These are phyloP conservation scores for Egretta garzetta DNA, from an alignment of 2,113 vertebrate genomes.

Conservation along the genomic window DNA sequence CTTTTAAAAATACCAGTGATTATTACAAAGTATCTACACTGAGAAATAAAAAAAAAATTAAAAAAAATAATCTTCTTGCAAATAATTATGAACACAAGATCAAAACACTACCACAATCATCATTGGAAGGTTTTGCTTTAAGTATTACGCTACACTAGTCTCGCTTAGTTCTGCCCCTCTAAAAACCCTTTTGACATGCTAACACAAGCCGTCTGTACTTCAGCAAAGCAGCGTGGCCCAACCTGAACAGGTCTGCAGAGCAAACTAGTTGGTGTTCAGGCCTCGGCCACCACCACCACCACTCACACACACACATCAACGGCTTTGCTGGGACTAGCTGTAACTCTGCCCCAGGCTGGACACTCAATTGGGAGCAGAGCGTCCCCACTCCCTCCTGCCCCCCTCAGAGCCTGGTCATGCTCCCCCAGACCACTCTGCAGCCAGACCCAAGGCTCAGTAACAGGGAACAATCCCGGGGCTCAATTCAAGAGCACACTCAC, in stretches of 20 bases:
- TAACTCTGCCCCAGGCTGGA: neutral
- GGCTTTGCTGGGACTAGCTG: neutral
- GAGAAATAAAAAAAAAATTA: neutral
- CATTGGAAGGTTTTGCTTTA: neutral
- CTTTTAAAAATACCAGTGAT: neutral
- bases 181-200: neutral
- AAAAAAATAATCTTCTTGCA: neutral
- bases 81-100: neutral
- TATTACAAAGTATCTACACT: neutral
- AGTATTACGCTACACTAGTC: neutral
- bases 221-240: neutral
- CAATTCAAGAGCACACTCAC: rapidly evolving
- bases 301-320: neutral
- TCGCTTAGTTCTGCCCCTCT: neutral
- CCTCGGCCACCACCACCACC: too few species aligned
- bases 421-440: neutral
- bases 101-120: neutral
- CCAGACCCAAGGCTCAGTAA: rapidly evolving
- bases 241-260: neutral
- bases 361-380: neutral
- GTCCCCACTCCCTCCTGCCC: rapidly evolving
- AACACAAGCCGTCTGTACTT: neutral
- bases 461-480: neutral
- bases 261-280: rapidly evolving
- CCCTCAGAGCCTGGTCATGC: rapidly evolving